Base-by-base conservation (phyloP, 1,140 invertebrate species). In the Pseudachorutes palmiensis region DNA sequence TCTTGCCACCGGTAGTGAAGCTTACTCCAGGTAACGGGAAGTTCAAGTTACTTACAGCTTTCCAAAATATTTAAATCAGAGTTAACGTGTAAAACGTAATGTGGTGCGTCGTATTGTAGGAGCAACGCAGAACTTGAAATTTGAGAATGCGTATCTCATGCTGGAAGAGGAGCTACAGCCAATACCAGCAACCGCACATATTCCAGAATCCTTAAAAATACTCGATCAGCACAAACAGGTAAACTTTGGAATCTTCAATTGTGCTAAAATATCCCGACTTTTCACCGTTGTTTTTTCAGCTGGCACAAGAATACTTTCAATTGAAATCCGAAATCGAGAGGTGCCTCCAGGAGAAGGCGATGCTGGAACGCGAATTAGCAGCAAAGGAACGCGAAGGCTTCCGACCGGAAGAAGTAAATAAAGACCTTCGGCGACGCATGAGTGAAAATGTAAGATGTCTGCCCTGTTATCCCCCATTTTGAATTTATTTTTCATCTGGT, bases 191-290 rank as follows among this genome's bases (percentile, higher is more conserved):
- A 87, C 91, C 78, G 82, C 85, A 62, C 83, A 82, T 64, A 88
- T 87, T 77, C 82, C 86, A 29, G 84, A 88, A 76, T 94, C 91
- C 36, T 82, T 88, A 74, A 78, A 85, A 65, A 89, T 94, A 66
- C 94, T 90, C 78, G 84, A 92, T 64, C 87, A 92, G 72, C 91
- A 94, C 76, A 90, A 90, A 74, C 82, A 86, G 76, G 82, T 92
- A 70, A 72, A 71, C 68, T 28, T 65, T 55, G 5, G 26, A 60
- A 60, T 16, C 31, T 14, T 51, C 22, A 2, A 36, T n/a, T 33
- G 2, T 64, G 41, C 26, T 51, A 64, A 51, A 24, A 51, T 64
- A 26, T 48, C 3, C 2, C 19, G 24, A 19, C 14, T 58, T 24
- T 22, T 57, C 29, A 16, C 45, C 29, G 57, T 60, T 36, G 59